Base-by-base conservation (phyloP, 2,113 vertebrate species). In the Parotia lawesii region DNA sequence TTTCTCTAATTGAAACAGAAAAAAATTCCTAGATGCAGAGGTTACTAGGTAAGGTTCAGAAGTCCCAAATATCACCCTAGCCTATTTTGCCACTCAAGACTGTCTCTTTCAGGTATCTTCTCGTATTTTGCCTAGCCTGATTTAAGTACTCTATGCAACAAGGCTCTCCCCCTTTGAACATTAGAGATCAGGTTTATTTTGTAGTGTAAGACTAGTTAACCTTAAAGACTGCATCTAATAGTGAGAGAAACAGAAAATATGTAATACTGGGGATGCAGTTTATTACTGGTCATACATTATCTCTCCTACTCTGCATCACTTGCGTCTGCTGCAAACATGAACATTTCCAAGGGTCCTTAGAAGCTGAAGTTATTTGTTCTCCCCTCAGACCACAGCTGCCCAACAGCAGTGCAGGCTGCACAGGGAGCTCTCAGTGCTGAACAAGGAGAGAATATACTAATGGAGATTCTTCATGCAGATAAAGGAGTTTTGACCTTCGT, bases 401-500 rank as follows among this genome's bases (percentile, higher is more conserved):
- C 57, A 74, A 37, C 1, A 5, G 60, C 69, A 64, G 24, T 20
- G 18, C 56, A 91, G 24, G 22, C 65, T 89, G 65, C 56, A 35
- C 27, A 38, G 51, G 47, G 70, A 92, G 69, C 33, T 76, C 42
- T 58, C 66, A 45, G 40, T 0, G 0, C 50, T 31, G 38, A 73
- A 12, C 35, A 27, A 51, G 74, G 42, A 79, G 50, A 31, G 21
- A 54, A 76, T 51, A 83, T n/a, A 69, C 35, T 33, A 60, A 44
- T 19, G 31, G 33, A 83, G 75, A 79, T 75, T 58, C 80, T 67
- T 79, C 65, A 69, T 0, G 0, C 24, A 62, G 76, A 66, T 86
- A 92, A 83, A 86, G 47, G 22, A 90, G 87, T 84, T 95, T 86
- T 91, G 72, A 92, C 94, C 64, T 88, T 50, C 72, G 35, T 51